Evolutionary conservation across 2,888 invertebrate genomes (phyloP).

Genomic region (Hypercompe scribonia): DNA sequence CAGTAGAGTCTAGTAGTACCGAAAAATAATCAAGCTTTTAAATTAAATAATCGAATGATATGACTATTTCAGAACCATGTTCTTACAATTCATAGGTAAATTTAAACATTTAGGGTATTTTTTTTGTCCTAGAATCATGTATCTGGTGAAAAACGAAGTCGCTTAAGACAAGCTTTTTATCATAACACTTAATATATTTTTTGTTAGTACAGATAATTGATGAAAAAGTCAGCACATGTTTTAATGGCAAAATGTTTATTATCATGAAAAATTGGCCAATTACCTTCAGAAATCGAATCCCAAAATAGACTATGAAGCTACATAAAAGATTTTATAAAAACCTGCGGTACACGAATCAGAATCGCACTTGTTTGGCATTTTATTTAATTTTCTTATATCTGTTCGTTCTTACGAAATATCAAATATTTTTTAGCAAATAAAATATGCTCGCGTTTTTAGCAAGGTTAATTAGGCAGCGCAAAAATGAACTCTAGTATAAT

Average conservation of each 20-base stretch:
- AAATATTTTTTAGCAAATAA: not conserved
- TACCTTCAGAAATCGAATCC: not conserved
- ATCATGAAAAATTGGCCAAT: not conserved
- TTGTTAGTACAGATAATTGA: too few relatives aligned
- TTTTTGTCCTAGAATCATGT: not conserved
- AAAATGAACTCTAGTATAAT: not conserved
- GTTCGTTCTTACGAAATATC: not conserved
- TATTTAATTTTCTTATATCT: not conserved
- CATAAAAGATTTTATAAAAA: not conserved
- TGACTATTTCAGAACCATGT: too few relatives aligned
- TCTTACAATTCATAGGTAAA: not conserved
- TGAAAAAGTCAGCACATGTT: not conserved
- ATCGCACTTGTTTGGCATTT: not conserved
- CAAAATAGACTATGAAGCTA: not conserved
- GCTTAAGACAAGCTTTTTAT: not conserved
- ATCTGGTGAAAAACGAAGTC: not conserved
- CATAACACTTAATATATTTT: too few relatives aligned
- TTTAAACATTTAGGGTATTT: not conserved
- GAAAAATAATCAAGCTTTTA: not conserved
- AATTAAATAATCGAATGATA: not conserved
- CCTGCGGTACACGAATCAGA: not conserved
- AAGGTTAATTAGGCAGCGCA: not conserved
- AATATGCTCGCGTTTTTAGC: not conserved
- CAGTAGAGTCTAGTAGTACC: not conserved
- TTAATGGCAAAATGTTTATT: not conserved